A percentile compares a stretch with the other conserved stretches of the same genome.
These are phyloP conservation scores for Bombus confusus DNA, from an alignment of 1,140 invertebrate genomes.

Conservation along the genomic window DNA sequence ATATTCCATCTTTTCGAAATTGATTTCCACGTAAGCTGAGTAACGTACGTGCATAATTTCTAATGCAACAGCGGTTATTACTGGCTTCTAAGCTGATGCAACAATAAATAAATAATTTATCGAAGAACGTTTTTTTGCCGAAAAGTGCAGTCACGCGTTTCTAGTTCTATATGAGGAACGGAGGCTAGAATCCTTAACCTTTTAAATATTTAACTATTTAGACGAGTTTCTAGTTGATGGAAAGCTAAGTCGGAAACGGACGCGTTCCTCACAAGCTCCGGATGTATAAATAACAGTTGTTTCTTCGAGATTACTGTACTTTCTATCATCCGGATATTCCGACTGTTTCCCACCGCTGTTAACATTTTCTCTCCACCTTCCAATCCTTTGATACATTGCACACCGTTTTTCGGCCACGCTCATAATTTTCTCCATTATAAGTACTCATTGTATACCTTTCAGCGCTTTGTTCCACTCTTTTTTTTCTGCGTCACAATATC, in stretches of 20 bases:
- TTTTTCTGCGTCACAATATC: not conserved
- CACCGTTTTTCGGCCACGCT: too few relatives aligned
- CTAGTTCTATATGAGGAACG: not conserved
- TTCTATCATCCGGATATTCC: not conserved
- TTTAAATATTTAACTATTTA: not conserved
- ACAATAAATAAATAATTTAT: too few relatives aligned
- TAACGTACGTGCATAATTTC: too few relatives aligned
- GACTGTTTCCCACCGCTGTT: not conserved
- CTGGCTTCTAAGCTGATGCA: too few relatives aligned
- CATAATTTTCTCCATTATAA: too few relatives aligned
- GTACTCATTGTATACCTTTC: too few relatives aligned
- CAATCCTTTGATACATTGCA: not conserved
- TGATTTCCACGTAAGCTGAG: too few relatives aligned
- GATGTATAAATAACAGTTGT: constrained; percentile 22
- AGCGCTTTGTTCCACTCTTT: not conserved
- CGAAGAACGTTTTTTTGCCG: too few relatives aligned
- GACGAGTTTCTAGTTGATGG: not conserved
- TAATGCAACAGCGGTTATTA: too few relatives aligned
- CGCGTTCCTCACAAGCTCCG: not conserved
- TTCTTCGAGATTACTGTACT: not conserved
- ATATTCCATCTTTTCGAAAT: too few relatives aligned
- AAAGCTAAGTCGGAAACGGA: not conserved
- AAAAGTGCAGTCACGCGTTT: not conserved
- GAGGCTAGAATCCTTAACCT: not conserved
- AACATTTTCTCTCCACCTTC: not conserved